Evolutionary conservation across 1,140 invertebrate species (phyloP).

Genomic region (Triops cancriformis): DNA sequence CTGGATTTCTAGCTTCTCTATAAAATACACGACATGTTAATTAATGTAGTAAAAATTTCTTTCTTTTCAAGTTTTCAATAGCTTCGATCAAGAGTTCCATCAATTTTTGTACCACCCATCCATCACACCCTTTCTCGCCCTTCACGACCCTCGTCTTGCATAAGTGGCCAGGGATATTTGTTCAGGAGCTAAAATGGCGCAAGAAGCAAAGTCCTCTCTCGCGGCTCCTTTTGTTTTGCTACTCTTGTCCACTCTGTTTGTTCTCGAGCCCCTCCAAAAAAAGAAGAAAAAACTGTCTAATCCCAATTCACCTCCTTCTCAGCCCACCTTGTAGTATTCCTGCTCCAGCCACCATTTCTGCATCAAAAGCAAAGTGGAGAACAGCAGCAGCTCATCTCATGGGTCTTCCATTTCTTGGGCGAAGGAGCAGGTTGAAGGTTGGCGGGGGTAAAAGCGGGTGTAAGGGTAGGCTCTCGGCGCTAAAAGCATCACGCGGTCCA

Average conservation of each 20-base stretch:
- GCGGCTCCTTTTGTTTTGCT: not conserved
- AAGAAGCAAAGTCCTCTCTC: not conserved
- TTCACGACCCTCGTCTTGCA: not conserved
- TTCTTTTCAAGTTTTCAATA: too few species aligned
- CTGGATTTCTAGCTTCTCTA: too few species aligned
- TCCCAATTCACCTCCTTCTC: not conserved
- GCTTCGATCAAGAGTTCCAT: too few species aligned
- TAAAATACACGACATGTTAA: too few species aligned
- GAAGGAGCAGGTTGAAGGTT: not conserved
- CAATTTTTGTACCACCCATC: too few species aligned
- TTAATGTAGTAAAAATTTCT: too few species aligned
- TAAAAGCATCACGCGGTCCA: conserved; percentile 12
- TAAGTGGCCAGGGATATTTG: conserved; percentile 1
- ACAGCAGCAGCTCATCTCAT: not conserved
- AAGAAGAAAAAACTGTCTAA: too few species aligned
- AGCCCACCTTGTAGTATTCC: not conserved
- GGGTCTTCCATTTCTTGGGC: conserved; percentile 7
- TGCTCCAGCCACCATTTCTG: not conserved
- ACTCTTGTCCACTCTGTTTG: not conserved
- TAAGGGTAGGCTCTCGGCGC: not conserved
- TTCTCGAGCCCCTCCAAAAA: not conserved
- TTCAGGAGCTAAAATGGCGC: not conserved
- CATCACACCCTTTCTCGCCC: too few species aligned
- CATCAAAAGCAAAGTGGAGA: not conserved
- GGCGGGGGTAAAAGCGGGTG: too few species aligned